Base-by-base conservation (phyloP, 2,113 vertebrate species). In the Megaceryle maxima region DNA sequence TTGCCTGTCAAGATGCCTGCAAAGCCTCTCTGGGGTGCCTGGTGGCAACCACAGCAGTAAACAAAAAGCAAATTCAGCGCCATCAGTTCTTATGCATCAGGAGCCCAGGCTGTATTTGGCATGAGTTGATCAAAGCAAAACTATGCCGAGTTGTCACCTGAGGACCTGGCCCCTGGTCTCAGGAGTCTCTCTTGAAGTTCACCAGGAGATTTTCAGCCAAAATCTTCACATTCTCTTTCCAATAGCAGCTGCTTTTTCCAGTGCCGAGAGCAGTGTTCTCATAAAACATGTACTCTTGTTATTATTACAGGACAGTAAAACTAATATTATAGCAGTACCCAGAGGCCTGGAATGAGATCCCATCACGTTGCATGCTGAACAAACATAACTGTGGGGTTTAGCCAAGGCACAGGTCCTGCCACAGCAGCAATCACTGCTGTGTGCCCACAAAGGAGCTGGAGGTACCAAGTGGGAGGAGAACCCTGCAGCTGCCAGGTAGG, bases 401-500 rank as follows among this genome's bases (percentile, higher is more conserved):
- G 59, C 88, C 18, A 17, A 76, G 64, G 39, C 1, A 0, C 20
- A 14, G 21, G 35, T 29, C 35, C 53, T 51, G 48, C 48, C 3
- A 1, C 0, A 1, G 50, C 55, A 92, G 55, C 46, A 66, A 24
- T 56, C 67, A 22, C 20, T 8, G 4, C 39, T 4, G 5, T 0
- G 3, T 64, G 39, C 29, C 68, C 5, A 2, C 25, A 60, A 55
- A 51, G 35, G 19, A 82, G 22, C 15, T 66, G 55, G 19, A 56
- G 20, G 21, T 11, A 53, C 4, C 4, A 4, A 75, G 72, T 21
- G 5, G 29, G 29, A 87, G 13, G 9, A 77, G 20, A 77, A 1
- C 4, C 11, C 69, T 0, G 0, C 3, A 4, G 37, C 31, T 90
- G 51, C 22, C 16, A 25, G 13, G 19, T 11, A 20, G 15, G 13